These are phyloP conservation scores for Catostomus latipinnis DNA, from an alignment of 2,797 vertebrate genomes.

Conservation along the genomic window DNA sequence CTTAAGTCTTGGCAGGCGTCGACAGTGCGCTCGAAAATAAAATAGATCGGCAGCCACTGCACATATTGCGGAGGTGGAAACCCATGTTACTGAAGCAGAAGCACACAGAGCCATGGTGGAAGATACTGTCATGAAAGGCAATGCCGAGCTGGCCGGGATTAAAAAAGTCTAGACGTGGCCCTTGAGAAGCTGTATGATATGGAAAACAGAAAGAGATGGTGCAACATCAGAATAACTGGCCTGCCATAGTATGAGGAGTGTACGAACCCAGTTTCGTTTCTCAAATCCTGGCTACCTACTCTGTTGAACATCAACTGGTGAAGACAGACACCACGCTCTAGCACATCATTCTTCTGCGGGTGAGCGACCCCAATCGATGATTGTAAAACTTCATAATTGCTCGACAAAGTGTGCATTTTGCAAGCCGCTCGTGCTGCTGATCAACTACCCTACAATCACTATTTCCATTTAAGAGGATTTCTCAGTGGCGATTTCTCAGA, in stretches of 20 bases:
- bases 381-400: background rate
- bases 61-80: background rate
- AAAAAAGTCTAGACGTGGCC: background rate
- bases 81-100: background rate
- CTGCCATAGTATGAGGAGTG: background rate
- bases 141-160: background rate
- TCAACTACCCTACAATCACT: background rate
- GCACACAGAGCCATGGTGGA: background rate
- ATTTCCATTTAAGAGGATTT: background rate
- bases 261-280: background rate
- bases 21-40: background rate
- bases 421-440: background rate
- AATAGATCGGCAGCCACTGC: background rate
- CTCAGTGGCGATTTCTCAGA: background rate
- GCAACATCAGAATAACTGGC: background rate
- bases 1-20: background rate
- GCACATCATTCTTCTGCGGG: background rate
- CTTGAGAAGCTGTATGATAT: background rate
- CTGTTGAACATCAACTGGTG: background rate
- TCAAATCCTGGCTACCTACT: background rate
- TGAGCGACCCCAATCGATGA: background rate
- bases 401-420: background rate
- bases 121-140: background rate
- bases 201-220: background rate
- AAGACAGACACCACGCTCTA: background rate